A percentile compares a stretch with the other conserved stretches of the same genome.
phyloP scores from a whole-genome alignment of 1,140 invertebrate genomes.

The Pseudomyrmex pallidus region DNA sequence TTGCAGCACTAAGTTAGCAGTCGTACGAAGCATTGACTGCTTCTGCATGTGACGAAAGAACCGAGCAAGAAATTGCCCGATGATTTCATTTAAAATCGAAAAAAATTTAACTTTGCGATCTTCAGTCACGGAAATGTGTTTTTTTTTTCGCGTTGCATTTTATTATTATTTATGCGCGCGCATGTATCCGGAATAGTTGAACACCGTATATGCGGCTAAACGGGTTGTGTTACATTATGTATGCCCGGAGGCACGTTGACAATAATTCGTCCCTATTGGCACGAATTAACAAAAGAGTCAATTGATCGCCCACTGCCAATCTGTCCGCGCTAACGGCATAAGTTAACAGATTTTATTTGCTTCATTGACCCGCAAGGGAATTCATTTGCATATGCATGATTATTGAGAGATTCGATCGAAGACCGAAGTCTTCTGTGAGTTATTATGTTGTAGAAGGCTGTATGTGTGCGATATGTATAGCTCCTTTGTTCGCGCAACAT shows the following conservation, averaged over 20 bases:
- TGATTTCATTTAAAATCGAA: neutral
- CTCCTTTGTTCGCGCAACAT: too few species aligned
- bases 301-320: conserved; percentile 84
- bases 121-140: neutral
- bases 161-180: conserved; percentile 37
- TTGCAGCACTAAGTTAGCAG: conserved; percentile 47
- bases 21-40: conserved; percentile 50
- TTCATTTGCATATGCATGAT: conserved; percentile 69
- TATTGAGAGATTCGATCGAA: conserved; percentile 74
- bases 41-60: conserved; percentile 11
- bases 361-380: conserved; percentile 78
- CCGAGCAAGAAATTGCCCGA: neutral
- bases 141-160: neutral
- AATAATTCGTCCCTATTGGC: conserved; percentile 82
- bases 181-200: conserved; percentile 32
- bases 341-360: conserved; percentile 82
- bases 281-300: conserved; percentile 82
- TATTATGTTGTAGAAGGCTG: conserved; percentile 55
- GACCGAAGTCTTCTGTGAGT: conserved; percentile 72
- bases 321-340: conserved; percentile 73
- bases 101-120: neutral
- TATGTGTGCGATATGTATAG: neutral
- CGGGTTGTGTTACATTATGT: conserved; percentile 79
- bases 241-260: conserved; percentile 78
- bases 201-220: conserved; percentile 59